These are phyloP conservation scores for Tangara arthus DNA, from an alignment of 2,797 vertebrate genomes.

Conservation along the genomic window DNA sequence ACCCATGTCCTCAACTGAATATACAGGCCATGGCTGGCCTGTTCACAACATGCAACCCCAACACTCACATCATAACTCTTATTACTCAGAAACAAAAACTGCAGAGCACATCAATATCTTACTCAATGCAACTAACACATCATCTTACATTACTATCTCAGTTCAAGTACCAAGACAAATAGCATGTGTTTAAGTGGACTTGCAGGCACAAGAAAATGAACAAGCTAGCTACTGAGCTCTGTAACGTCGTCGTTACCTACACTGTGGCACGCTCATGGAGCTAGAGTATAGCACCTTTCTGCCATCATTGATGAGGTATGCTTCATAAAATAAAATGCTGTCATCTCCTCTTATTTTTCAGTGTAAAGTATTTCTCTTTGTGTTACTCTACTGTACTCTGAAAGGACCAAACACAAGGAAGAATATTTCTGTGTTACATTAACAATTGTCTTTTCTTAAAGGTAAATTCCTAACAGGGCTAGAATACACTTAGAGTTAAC, in stretches of 20 bases:
- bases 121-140: background rate
- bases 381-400: slow-evolving; percentile 45
- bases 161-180: background rate
- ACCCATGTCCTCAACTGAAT: background rate
- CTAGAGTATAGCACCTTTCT: slow-evolving; percentile 49
- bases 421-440: slow-evolving; percentile 36
- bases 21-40: background rate
- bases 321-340: slow-evolving; percentile 53
- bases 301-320: slow-evolving; percentile 40
- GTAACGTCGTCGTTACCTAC: background rate
- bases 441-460: background rate
- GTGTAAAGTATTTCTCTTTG: slow-evolving; percentile 42
- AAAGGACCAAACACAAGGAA: slow-evolving; percentile 52
- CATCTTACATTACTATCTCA: background rate
- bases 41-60: background rate
- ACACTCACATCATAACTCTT: background rate
- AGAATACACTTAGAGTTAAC: background rate
- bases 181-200: background rate
- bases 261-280: slow-evolving; percentile 22
- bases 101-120: background rate
- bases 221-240: slow-evolving; percentile 28
- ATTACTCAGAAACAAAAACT: background rate
- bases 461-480: background rate
- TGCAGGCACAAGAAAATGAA: background rate
- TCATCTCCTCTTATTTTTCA: slow-evolving; percentile 57